phyloP scores from a whole-genome alignment of 2,888 invertebrate species.

The Drosophila fungiperda region DNA sequence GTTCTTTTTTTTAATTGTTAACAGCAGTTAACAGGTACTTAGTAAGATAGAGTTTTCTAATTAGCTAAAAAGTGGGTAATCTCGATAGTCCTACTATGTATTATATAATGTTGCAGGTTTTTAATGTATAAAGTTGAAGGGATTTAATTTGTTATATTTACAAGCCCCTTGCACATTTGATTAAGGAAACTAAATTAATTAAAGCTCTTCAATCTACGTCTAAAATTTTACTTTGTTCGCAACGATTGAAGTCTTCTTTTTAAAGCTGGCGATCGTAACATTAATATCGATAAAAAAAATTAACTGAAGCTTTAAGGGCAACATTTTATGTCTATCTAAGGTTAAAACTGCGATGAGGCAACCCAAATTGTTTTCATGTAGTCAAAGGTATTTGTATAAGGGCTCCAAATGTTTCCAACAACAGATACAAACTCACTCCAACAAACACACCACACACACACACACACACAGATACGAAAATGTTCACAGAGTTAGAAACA shows the following conservation, averaged over 20 bases:
- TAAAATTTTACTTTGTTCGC: not conserved
- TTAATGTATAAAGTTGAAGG: too few species aligned
- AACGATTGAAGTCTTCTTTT: not conserved
- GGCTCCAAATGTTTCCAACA: conserved; percentile 16
- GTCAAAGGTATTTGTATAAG: conserved; percentile 49
- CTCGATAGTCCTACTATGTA: not conserved
- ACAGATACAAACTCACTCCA: not conserved
- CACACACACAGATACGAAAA: conserved; percentile 7
- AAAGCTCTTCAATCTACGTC: not conserved
- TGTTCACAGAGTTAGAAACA: not conserved
- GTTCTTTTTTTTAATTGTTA: not conserved
- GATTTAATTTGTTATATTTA: too few species aligned
- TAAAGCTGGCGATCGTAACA: not conserved
- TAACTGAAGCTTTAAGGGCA: conserved; percentile 5
- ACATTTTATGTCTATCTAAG: conserved; percentile 37
- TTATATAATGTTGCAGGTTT: not conserved
- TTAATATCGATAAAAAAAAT: not conserved
- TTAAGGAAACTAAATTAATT: not conserved
- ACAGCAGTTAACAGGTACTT: not conserved
- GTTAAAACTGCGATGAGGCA: conserved; percentile 5
- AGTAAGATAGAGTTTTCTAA: not conserved
- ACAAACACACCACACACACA: conserved; percentile 16
- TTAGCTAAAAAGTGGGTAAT: not conserved
- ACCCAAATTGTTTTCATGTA: conserved; percentile 52
- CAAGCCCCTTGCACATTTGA: too few species aligned